Evolutionary conservation across 2,888 invertebrate species (phyloP).

Genomic region (Nipponacmea schrenckii): DNA sequence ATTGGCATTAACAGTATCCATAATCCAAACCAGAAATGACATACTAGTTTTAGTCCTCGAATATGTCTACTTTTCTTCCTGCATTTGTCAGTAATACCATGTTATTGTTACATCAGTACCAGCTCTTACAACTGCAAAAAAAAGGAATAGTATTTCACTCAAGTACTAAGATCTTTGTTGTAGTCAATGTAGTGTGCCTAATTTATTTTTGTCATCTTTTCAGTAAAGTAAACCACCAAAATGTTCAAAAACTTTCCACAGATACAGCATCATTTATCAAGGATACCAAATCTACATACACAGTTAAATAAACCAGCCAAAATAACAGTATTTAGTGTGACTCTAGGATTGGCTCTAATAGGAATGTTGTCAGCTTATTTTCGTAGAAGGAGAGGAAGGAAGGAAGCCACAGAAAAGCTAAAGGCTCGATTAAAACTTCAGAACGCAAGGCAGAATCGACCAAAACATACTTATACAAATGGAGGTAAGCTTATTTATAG

Average conservation of each 20-base stretch:
- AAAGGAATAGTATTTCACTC: no score
- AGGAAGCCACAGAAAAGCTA: constrained; percentile 20
- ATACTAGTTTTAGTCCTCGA: no score
- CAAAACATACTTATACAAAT: constrained; percentile 35
- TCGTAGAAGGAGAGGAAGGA: constrained; percentile 38
- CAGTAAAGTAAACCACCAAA: not conserved
- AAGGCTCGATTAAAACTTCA: constrained; percentile 15
- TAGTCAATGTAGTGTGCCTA: no score
- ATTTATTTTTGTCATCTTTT: no score
- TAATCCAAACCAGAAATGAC: no score
- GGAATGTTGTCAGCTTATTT: constrained; percentile 82
- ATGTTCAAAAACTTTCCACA: constrained; percentile 34
- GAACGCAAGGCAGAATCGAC: not conserved
- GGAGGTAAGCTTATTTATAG: constrained; percentile 45
- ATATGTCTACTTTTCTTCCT: no score
- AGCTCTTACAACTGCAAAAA: no score
- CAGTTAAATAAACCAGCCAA: constrained; percentile 66
- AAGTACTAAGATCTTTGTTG: no score
- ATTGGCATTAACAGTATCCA: no score
- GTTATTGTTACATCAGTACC: no score
- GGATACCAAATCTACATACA: constrained; percentile 24
- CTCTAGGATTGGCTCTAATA: constrained; percentile 83
- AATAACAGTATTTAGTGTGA: constrained; percentile 80
- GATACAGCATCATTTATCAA: constrained; percentile 27
- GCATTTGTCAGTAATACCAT: no score